Evolutionary conservation across 2,797 vertebrate species (phyloP).

Genomic region (Phrynocephalus guinanensis): DNA sequence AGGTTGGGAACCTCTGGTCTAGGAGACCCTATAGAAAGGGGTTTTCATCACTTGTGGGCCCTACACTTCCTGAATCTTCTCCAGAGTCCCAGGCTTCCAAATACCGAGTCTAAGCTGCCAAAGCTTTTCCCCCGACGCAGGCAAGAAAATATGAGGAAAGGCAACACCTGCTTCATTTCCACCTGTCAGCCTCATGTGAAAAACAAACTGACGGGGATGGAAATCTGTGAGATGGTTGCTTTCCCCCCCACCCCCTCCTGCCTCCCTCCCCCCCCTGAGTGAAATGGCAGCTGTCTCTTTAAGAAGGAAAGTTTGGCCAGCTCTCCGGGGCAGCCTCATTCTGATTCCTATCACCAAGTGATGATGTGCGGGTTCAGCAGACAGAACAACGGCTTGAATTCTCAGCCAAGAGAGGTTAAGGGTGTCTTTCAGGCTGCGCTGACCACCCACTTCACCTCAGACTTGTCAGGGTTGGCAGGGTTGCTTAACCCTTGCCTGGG

Average conservation of each 20-base stretch:
- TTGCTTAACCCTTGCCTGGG: conserved; percentile 38
- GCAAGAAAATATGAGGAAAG: background rate
- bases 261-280: background rate
- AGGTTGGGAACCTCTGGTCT: too few species aligned
- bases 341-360: conserved; percentile 75
- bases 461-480: conserved; percentile 35
- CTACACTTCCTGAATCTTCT: background rate
- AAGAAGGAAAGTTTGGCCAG: conserved; percentile 38
- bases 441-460: conserved; percentile 76
- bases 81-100: background rate
- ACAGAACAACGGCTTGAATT: conserved; percentile 74
- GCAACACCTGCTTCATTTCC: background rate
- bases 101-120: too few species aligned
- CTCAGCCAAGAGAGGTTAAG: conserved; percentile 76
- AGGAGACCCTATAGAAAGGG: too few species aligned
- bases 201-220: background rate
- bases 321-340: conserved; percentile 45
- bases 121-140: background rate
- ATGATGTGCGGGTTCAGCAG: conserved; percentile 68
- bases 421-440: conserved; percentile 68
- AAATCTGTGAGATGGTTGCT: too few species aligned
- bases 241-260: too few species aligned
- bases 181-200: background rate
- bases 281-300: conserved; percentile 46
- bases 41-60: too few species aligned